A percentile compares a stretch with the other conserved stretches of the same genome.
These are phyloP conservation scores for Andrena marginata DNA, from an alignment of 2,888 invertebrate genomes.

Conservation along the genomic window DNA sequence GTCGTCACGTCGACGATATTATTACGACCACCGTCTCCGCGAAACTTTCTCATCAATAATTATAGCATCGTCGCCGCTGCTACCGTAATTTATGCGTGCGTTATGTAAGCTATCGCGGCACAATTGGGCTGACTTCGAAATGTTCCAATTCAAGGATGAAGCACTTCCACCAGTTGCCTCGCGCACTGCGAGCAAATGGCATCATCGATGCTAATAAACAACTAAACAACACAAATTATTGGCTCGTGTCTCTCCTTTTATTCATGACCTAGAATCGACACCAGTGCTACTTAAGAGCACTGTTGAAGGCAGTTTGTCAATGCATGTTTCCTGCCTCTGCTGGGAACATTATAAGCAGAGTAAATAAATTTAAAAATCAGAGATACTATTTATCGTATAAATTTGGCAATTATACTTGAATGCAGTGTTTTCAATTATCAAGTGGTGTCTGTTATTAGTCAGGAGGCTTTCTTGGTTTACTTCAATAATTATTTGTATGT, in stretches of 20 bases:
- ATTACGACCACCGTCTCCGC: not conserved
- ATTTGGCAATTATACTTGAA: no score
- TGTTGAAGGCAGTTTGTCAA: not conserved
- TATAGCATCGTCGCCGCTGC: not conserved
- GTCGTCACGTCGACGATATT: constrained; percentile 34
- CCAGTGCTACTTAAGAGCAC: not conserved
- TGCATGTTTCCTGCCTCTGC: not conserved
- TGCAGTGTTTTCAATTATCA: no score
- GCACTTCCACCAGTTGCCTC: constrained; percentile 18
- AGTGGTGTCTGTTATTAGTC: no score
- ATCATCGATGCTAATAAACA: constrained; percentile 50
- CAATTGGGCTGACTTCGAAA: constrained; percentile 19
- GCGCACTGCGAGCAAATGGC: constrained; percentile 24
- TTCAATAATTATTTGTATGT: no score
- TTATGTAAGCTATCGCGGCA: constrained; percentile 1
- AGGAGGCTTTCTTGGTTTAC: no score
- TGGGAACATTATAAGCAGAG: not conserved
- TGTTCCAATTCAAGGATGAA: constrained; percentile 26
- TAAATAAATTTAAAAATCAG: not conserved
- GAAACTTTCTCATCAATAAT: constrained; percentile 21
- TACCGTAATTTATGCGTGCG: constrained; percentile 18
- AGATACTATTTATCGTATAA: not conserved
- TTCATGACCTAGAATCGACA: constrained; percentile 26
- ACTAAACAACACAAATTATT: constrained; percentile 28
- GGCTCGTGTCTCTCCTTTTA: constrained; percentile 6